Conservation (phyloP, 1,140 invertebrate genomes). For the Onthophagus taurus region DNA sequence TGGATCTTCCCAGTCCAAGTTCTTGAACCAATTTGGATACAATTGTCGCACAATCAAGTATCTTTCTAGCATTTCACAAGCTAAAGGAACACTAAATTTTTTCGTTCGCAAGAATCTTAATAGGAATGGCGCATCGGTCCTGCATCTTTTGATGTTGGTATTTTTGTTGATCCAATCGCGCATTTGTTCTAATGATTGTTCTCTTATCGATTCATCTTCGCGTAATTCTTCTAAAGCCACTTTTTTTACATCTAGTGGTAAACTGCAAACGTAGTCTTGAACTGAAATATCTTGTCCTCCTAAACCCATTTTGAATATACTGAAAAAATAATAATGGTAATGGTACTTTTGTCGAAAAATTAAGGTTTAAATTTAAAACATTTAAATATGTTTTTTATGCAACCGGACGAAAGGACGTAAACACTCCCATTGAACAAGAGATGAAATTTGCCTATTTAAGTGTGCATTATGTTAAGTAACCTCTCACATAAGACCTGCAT, state of each 20-base stretch:
- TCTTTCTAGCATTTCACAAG: slow-evolving; percentile 74
- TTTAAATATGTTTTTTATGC: too few relatives aligned
- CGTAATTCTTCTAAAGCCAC: slow-evolving; percentile 59
- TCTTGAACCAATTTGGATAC: slow-evolving; percentile 75
- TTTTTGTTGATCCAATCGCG: slow-evolving; percentile 69
- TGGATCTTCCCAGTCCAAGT: slow-evolving; percentile 58
- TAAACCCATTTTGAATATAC: slow-evolving; percentile 34
- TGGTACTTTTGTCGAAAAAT: too few relatives aligned
- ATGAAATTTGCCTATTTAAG: too few relatives aligned
- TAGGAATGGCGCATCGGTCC: slow-evolving; percentile 67
- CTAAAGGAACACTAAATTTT: slow-evolving; percentile 75
- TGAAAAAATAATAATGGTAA: background rate
- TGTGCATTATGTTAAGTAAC: too few relatives aligned
- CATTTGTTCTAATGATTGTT: slow-evolving; percentile 60
- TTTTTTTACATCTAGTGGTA: slow-evolving; percentile 40
- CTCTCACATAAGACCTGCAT: too few relatives aligned
- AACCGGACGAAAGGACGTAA: too few relatives aligned
- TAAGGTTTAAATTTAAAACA: too few relatives aligned
- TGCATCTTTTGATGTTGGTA: slow-evolving; percentile 62
- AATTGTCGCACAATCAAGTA: slow-evolving; percentile 73
- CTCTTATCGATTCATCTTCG: slow-evolving; percentile 59
- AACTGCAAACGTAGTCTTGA: slow-evolving; percentile 27
- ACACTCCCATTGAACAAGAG: too few relatives aligned
- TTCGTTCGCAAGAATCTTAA: slow-evolving; percentile 75
- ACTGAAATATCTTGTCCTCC: slow-evolving; percentile 29